Evolutionary conservation across 2,888 invertebrate species (phyloP).

Genomic region (Acholoe squamosa): DNA sequence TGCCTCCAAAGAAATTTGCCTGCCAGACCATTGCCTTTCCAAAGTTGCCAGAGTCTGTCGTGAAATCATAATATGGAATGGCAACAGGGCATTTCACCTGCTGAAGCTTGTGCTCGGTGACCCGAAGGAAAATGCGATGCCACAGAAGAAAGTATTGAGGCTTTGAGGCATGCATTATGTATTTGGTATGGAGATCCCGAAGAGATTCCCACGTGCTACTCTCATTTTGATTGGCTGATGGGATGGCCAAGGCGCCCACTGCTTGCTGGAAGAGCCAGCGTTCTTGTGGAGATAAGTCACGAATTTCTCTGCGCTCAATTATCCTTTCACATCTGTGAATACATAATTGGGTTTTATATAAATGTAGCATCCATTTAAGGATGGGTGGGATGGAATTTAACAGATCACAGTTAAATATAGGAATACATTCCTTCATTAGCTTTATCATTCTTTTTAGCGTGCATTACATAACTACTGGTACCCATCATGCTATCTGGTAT

Average conservation of each 20-base stretch:
- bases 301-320: background rate
- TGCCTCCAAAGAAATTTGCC: conserved; percentile 80
- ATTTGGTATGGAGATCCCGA: conserved; percentile 75
- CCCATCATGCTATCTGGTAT: too few species aligned
- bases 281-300: background rate
- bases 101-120: conserved; percentile 78
- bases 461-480: too few species aligned
- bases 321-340: background rate
- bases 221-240: background rate
- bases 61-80: conserved; percentile 82
- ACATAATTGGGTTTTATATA: background rate
- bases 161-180: conserved; percentile 79
- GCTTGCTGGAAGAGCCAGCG: conserved; percentile 39
- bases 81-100: conserved; percentile 78
- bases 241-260: background rate
- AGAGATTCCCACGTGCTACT: conserved; percentile 76
- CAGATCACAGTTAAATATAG: too few species aligned
- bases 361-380: too few species aligned
- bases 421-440: too few species aligned
- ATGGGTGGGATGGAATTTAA: too few species aligned
- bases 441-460: too few species aligned
- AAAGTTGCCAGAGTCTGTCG: conserved; percentile 78
- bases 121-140: conserved; percentile 79
- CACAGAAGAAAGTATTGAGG: conserved; percentile 79
- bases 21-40: conserved; percentile 79